Evolutionary conservation across 1,140 invertebrate genomes (phyloP).

Genomic region (Saxidomus purpurata): DNA sequence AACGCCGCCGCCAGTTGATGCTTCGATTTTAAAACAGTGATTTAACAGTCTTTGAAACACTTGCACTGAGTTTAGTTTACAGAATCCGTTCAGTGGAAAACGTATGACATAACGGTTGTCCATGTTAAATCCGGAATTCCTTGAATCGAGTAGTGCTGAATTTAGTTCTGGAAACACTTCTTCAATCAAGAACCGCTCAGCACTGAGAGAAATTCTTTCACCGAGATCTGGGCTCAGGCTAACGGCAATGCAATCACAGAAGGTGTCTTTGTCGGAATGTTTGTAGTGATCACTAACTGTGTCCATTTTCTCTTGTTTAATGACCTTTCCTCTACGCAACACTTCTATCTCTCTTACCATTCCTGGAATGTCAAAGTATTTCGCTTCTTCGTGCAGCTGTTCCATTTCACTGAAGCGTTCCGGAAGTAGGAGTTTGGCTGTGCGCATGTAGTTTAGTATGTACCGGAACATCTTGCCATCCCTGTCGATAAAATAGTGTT

Average conservation of each 20-base stretch:
- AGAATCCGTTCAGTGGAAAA: conserved; percentile 97
- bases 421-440: conserved; percentile 94
- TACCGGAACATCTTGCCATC: conserved; percentile 98
- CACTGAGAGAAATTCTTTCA: conserved; percentile 94
- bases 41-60: conserved; percentile 95
- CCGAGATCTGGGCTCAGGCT: conserved; percentile 96
- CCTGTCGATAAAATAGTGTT: conserved; percentile 99
- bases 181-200: conserved; percentile 92
- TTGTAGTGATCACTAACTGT: conserved; percentile 2
- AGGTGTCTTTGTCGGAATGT: conserved; percentile 48
- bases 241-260: conserved; percentile 92
- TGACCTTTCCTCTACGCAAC: conserved; percentile 90
- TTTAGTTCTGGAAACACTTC: conserved; percentile 95
- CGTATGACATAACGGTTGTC: conserved; percentile 95
- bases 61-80: conserved; percentile 96
- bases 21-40: conserved; percentile 92
- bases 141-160: conserved; percentile 93
- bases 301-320: conserved; percentile 78
- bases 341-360: conserved; percentile 90
- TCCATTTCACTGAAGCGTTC: conserved; percentile 95
- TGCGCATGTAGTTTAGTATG: conserved; percentile 98
- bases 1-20: conserved; percentile 95
- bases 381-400: conserved; percentile 96
- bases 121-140: conserved; percentile 94
- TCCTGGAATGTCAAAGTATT: conserved; percentile 95